A percentile compares a stretch with the other conserved stretches of the same genome.
Evolutionary conservation across 2,113 vertebrate genomes (phyloP).

Genomic region (Etia nguti): DNA sequence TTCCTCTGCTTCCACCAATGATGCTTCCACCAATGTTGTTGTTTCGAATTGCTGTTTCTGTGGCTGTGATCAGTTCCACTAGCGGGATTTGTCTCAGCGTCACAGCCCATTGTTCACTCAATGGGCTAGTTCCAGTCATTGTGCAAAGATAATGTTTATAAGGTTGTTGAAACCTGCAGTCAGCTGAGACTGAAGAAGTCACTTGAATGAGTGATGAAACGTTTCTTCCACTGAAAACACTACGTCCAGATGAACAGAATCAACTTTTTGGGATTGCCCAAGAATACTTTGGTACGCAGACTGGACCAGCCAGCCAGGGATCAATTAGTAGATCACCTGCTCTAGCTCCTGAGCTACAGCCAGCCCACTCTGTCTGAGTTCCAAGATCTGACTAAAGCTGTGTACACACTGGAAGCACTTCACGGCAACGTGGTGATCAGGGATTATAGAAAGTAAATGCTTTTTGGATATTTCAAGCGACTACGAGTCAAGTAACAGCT

Average conservation of each 20-base stretch:
- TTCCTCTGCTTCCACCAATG: background rate
- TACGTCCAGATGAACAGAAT: background rate
- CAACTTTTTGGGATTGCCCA: accelerated
- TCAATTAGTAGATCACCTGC: background rate
- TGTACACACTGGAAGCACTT: background rate
- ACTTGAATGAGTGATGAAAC: background rate
- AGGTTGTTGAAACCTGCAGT: background rate
- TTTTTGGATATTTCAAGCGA: background rate
- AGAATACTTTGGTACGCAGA: background rate
- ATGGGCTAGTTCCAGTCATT: background rate
- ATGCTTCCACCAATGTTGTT: too few species aligned
- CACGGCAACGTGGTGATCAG: background rate
- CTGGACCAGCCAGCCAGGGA: background rate
- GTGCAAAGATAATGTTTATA: background rate
- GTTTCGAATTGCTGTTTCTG: background rate
- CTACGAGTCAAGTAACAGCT: background rate
- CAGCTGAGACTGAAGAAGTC: background rate
- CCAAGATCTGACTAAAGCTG: background rate
- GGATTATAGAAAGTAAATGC: background rate
- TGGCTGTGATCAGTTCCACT: background rate
- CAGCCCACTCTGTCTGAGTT: background rate
- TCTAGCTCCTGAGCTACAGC: background rate
- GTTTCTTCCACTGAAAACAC: too few species aligned
- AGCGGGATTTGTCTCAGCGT: accelerated
- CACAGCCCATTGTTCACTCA: background rate